These are phyloP conservation scores for Sphyrna mokarran DNA, from an alignment of 2,113 vertebrate species.

Conservation along the genomic window DNA sequence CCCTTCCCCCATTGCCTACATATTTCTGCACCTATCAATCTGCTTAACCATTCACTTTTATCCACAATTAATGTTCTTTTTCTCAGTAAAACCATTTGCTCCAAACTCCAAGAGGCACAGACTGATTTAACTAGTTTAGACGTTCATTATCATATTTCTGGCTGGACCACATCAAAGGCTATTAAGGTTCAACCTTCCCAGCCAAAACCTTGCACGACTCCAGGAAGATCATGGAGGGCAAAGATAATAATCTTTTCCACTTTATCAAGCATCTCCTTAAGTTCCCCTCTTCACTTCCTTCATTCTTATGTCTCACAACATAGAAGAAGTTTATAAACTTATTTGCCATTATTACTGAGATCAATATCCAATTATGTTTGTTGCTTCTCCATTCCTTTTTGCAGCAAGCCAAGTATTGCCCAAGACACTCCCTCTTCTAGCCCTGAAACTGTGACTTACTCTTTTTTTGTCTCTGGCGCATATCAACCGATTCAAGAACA, in stretches of 20 bases:
- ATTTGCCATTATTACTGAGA: not conserved
- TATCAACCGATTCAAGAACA: no score
- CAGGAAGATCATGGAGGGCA: not conserved
- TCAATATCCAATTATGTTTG: not conserved
- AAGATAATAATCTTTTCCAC: not conserved
- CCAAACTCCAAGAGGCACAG: not conserved
- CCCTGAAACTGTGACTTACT: not conserved
- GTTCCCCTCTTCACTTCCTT: not conserved
- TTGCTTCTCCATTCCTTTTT: not conserved
- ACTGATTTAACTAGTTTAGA: not conserved
- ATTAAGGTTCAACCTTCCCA: not conserved
- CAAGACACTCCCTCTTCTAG: not conserved
- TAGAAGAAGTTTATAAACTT: not conserved
- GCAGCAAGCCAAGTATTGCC: not conserved
- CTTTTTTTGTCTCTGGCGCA: not conserved
- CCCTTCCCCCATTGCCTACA: not conserved
- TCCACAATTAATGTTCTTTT: not conserved
- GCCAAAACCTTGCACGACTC: not conserved
- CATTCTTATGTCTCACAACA: not conserved
- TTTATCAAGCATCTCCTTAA: not conserved
- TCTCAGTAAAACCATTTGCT: not conserved
- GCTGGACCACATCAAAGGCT: not conserved
- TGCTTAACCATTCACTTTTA: not conserved
- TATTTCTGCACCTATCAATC: not conserved
- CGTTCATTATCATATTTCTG: not conserved